Evolutionary conservation across 2,797 vertebrate genomes (phyloP), one percentile per base, ranked within the genome.

Genomic region (Florisuga fusca): DNA sequence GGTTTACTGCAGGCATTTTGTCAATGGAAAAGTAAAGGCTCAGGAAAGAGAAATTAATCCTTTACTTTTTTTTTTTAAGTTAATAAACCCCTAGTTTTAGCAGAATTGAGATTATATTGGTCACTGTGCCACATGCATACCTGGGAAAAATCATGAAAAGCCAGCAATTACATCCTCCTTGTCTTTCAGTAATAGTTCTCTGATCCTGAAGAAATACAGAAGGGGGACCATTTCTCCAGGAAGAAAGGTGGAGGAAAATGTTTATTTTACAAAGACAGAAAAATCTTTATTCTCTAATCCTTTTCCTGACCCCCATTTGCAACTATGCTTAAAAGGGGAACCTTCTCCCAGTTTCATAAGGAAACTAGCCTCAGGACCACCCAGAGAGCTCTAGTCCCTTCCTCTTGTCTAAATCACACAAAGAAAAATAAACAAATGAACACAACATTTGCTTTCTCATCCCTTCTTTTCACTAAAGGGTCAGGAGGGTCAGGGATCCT

Each of bases 341-440:
- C 20, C 29, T 81, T 94, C 86, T 81, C 54, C 91, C 76, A 75
- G 17, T 64, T 93, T 81, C 89, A 93, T 33, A 75, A 93, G 64
- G 87, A 92, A 94, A 95, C 71, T 29, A 75, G 80, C 77, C 84
- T 86, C 72, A 90, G 38, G 96, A 94, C 96, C 96, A 97, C 95
- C 93, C 96, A 97, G 81, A 83, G 69, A 64, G 95, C 63, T 93
- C 72, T 74, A 58, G 96, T 96, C 93, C 83, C 62, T 94, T 89
- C 68, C 75, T 59, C 84, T 84, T 90, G 86, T 92, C 91, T 92
- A 96, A 96, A 92, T 75, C 81, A 91, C 93, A 96, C 93, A 93
- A 96, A 96, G 93, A 94, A 95, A 97, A 95, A 95, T 93, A 95
- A 96, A 95, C 88, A 96, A 95, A 92, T 95, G 87, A 94, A 89